Evolutionary conservation across 64 coral and sea anemone species (phyloP).

Genomic region (Montipora foliosa): DNA sequence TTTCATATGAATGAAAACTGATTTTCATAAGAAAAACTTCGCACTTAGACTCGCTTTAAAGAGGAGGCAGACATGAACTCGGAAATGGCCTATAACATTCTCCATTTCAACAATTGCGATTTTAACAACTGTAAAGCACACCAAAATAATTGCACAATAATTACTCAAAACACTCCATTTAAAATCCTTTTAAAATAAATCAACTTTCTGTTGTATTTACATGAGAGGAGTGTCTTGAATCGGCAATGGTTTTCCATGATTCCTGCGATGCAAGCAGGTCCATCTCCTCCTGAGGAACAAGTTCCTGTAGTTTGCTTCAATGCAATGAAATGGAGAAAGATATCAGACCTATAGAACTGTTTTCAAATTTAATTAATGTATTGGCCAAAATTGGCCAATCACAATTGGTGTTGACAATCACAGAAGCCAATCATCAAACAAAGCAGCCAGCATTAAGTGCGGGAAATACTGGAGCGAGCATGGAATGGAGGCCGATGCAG

Average conservation of each 20-base stretch:
- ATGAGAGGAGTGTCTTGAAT: background rate
- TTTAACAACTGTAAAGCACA: too few relatives aligned
- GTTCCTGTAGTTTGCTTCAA: constrained; percentile 79
- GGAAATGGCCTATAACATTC: too few relatives aligned
- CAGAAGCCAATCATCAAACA: too few relatives aligned
- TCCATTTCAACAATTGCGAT: too few relatives aligned
- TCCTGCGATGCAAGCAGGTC: constrained; percentile 64
- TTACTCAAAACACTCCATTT: background rate
- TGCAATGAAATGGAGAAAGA: background rate
- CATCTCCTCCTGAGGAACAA: constrained; percentile 82
- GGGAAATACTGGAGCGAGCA: background rate
- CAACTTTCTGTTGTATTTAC: background rate
- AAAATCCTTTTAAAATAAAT: background rate
- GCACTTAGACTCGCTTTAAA: too few relatives aligned
- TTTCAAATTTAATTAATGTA: too few relatives aligned
- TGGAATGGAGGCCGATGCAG: background rate
- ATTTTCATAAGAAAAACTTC: too few relatives aligned
- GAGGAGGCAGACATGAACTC: too few relatives aligned
- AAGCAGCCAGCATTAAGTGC: too few relatives aligned
- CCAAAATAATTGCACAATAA: background rate
- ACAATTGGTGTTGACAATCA: too few relatives aligned
- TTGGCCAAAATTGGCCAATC: too few relatives aligned
- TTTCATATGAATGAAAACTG: too few relatives aligned
- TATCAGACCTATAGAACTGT: background rate
- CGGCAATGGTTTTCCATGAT: background rate